A percentile compares a stretch with the other conserved stretches of the same genome.
Evolutionary conservation across 2,113 vertebrate genomes (phyloP).

Genomic region (Seriola quinqueradiata): DNA sequence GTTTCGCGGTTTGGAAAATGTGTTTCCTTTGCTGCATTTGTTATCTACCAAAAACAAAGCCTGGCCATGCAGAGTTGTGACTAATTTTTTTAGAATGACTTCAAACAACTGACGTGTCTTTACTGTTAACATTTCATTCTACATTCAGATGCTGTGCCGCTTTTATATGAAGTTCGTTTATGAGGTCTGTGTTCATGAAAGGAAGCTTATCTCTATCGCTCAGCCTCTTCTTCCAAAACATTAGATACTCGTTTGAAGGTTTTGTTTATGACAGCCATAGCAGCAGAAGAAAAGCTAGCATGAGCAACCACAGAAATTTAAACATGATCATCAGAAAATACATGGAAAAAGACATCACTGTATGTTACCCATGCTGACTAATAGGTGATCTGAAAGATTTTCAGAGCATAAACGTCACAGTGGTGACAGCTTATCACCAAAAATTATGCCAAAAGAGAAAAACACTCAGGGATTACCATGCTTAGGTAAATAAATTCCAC

Average conservation of each 20-base stretch:
- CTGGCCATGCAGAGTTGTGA: slow-evolving; percentile 10
- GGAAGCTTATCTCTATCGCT: neutral
- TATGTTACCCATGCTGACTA: slow-evolving; percentile 36
- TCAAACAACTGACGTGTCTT: slow-evolving; percentile 42
- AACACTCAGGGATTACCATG: slow-evolving; percentile 37
- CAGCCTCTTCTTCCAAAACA: slow-evolving; percentile 35
- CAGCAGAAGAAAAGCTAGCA: neutral
- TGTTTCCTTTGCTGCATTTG: neutral
- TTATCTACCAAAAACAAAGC: slow-evolving; percentile 51
- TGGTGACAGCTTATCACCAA: slow-evolving; percentile 46
- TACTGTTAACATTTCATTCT: slow-evolving; percentile 49
- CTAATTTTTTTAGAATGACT: slow-evolving; percentile 49
- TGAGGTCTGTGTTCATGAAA: slow-evolving; percentile 53
- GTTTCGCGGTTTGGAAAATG: too few species aligned
- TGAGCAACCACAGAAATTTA: slow-evolving; percentile 24
- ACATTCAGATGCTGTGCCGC: slow-evolving; percentile 38
- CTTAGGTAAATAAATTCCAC: slow-evolving; percentile 54
- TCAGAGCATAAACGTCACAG: slow-evolving; percentile 38
- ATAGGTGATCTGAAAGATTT: slow-evolving; percentile 54
- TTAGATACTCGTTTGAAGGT: slow-evolving; percentile 23
- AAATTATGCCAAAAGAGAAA: slow-evolving; percentile 46
- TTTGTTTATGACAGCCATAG: slow-evolving; percentile 40
- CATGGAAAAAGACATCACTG: slow-evolving; percentile 23
- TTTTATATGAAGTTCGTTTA: slow-evolving; percentile 45
- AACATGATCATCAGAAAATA: slow-evolving; percentile 34